phyloP scores from a whole-genome alignment of 2,888 invertebrate species.

The Netelia virgata region DNA sequence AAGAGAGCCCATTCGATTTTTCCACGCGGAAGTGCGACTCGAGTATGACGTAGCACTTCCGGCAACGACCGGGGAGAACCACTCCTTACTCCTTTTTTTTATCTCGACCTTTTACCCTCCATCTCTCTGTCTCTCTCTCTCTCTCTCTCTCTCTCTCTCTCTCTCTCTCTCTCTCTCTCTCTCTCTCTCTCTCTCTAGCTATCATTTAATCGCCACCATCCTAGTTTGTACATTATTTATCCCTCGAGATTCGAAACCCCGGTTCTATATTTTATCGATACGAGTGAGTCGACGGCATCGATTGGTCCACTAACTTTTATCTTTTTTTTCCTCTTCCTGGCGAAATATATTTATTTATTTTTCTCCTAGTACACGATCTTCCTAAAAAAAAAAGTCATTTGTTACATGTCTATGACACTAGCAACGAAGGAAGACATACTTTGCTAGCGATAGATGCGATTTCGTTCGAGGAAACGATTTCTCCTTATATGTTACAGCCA shows the following conservation, averaged over 20 bases:
- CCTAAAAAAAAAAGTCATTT: too few species aligned
- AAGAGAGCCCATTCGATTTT: constrained; percentile 50
- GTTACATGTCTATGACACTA: too few species aligned
- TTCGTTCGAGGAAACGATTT: too few species aligned
- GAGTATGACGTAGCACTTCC: constrained; percentile 82
- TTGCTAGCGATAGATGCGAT: too few species aligned
- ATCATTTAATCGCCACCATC: constrained; percentile 57
- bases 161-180: constrained; percentile 7
- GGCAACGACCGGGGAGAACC: constrained; percentile 58
- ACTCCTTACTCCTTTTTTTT: constrained; percentile 43
- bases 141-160: background rate
- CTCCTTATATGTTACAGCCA: too few species aligned
- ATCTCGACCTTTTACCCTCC: constrained; percentile 6
- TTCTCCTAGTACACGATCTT: background rate
- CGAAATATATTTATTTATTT: constrained; percentile 9
- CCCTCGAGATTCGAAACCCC: constrained; percentile 37
- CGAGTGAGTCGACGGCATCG: constrained; percentile 20
- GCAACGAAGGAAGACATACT: too few species aligned
- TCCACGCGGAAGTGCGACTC: constrained; percentile 77
- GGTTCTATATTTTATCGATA: constrained; percentile 50
- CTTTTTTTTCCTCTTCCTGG: constrained; percentile 20
- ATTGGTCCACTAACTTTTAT: constrained; percentile 36
- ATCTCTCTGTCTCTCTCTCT: background rate
- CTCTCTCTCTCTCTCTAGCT: background rate
- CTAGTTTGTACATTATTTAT: constrained; percentile 53